Percentiles rank a stretch among this genome's conserved stretches.
These are phyloP conservation scores for Hypomecis punctinalis DNA, from an alignment of 2,888 invertebrate genomes.

Conservation along the genomic window DNA sequence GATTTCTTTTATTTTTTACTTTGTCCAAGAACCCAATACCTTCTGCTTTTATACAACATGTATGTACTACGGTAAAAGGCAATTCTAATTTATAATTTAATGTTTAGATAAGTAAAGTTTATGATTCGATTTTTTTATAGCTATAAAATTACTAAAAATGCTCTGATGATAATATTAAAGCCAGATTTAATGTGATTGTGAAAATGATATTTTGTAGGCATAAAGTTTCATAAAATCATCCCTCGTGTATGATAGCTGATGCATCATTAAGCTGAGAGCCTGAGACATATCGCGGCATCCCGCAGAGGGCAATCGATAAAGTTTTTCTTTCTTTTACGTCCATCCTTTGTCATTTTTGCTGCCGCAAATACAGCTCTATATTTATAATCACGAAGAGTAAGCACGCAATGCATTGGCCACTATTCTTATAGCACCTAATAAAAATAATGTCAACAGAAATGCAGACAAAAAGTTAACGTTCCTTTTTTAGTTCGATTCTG, in stretches of 20 bases:
- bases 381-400: constrained; percentile 32
- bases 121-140: background rate
- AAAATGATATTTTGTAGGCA: too few relatives aligned
- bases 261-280: constrained; percentile 52
- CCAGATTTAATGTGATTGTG: too few relatives aligned
- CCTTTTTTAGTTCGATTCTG: constrained; percentile 17
- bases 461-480: constrained; percentile 6
- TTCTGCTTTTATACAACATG: constrained; percentile 11
- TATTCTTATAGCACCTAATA: constrained; percentile 24
- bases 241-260: constrained; percentile 53
- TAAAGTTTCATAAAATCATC: too few relatives aligned
- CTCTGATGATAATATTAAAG: too few relatives aligned
- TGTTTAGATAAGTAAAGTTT: constrained; percentile 23
- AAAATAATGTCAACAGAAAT: constrained; percentile 24
- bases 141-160: too few relatives aligned
- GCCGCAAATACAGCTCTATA: constrained; percentile 41
- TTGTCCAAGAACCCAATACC: constrained; percentile 34
- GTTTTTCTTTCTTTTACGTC: constrained; percentile 50
- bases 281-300: constrained; percentile 53
- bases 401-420: constrained; percentile 17
- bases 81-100: too few relatives aligned
- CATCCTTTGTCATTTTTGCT: constrained; percentile 45
- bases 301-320: constrained; percentile 60
- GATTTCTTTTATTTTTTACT: constrained; percentile 51
- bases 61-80: too few relatives aligned